Evolutionary conservation across 2,888 invertebrate genomes (phyloP).

Genomic region (Eupithecia insigniata): DNA sequence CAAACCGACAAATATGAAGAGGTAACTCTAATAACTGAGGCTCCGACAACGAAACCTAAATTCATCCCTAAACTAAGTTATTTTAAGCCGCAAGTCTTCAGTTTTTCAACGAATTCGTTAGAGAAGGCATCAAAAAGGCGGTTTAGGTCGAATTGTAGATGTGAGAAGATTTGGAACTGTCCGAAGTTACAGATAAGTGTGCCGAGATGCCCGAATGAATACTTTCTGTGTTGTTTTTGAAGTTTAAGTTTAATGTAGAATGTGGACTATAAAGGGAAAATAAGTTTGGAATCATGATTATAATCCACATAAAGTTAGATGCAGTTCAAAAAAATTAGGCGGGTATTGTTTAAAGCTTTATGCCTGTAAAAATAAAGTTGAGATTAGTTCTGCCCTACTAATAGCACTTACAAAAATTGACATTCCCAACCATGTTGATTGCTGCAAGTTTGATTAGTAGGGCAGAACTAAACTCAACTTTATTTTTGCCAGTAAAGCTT

Average conservation of each 20-base stretch:
- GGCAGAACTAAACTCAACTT: no score
- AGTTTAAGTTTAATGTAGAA: background rate
- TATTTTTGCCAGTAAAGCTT: no score
- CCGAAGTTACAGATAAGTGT: constrained; percentile 78
- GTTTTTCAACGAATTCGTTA: constrained; percentile 61
- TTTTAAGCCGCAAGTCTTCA: constrained; percentile 53
- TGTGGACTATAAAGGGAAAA: background rate
- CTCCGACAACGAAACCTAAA: constrained; percentile 48
- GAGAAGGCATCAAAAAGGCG: constrained; percentile 59
- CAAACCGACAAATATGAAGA: constrained; percentile 52
- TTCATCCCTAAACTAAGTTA: constrained; percentile 67
- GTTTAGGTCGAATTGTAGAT: constrained; percentile 73
- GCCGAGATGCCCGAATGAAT: constrained; percentile 76
- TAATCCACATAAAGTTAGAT: background rate
- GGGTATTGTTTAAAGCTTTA: no score
- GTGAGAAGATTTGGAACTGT: constrained; percentile 79
- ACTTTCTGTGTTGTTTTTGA: constrained; percentile 76
- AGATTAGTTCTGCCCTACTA: no score
- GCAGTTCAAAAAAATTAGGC: background rate
- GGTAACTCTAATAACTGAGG: constrained; percentile 44
- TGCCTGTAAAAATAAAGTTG: no score
- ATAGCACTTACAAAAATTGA: no score
- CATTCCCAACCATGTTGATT: no score
- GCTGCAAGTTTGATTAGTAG: no score
- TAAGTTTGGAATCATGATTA: background rate